These are phyloP conservation scores for Mactra quadrangularis DNA, from an alignment of 1,140 invertebrate species.

Conservation along the genomic window DNA sequence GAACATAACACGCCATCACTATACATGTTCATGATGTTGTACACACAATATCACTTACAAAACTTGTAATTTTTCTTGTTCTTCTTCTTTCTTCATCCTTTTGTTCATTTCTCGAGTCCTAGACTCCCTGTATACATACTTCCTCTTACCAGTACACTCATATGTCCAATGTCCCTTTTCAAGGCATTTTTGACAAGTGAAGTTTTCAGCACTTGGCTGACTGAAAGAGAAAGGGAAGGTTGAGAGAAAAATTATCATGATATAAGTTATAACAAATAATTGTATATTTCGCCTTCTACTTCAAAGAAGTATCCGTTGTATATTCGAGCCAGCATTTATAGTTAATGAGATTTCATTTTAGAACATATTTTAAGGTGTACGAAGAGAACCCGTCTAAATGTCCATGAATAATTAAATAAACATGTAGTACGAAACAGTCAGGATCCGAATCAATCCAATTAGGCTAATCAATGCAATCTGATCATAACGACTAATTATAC, in stretches of 20 bases:
- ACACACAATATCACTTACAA: slow-evolving; percentile 78
- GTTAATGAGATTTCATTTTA: too few species aligned
- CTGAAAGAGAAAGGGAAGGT: slow-evolving; percentile 67
- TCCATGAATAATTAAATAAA: too few species aligned
- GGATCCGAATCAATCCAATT: too few species aligned
- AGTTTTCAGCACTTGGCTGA: slow-evolving; percentile 80
- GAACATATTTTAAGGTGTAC: too few species aligned
- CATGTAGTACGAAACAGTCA: too few species aligned
- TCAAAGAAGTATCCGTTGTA: too few species aligned
- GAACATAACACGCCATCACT: not conserved
- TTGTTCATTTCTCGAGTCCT: slow-evolving; percentile 92
- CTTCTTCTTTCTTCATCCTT: slow-evolving; percentile 85
- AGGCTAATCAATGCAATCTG: too few species aligned
- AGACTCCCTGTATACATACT: slow-evolving; percentile 92
- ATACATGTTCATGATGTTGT: not conserved
- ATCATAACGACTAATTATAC: too few species aligned
- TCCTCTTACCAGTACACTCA: slow-evolving; percentile 95
- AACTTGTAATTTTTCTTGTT: slow-evolving; percentile 81
- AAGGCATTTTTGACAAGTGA: slow-evolving; percentile 95
- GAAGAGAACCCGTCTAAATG: too few species aligned
- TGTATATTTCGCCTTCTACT: too few species aligned
- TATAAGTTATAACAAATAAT: too few species aligned
- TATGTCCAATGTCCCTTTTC: slow-evolving; percentile 96
- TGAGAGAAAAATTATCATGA: not conserved
- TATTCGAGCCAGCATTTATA: too few species aligned